Evolutionary conservation across 1,140 invertebrate species (phyloP), one percentile per base, ranked within the genome.

Genomic region (Aricia agestis): DNA sequence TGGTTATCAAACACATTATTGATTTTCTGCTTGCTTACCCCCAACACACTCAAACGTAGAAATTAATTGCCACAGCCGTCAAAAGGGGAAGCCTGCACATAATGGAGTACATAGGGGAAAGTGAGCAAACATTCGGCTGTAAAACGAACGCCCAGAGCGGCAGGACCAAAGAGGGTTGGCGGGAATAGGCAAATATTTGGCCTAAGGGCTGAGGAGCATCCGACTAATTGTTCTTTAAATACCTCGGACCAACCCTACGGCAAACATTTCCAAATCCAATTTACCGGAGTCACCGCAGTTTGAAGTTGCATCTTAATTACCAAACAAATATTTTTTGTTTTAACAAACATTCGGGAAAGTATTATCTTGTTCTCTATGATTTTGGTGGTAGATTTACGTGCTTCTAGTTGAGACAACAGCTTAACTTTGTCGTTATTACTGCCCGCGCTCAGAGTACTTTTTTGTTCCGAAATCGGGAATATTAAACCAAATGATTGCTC

Each of bases 221-320:
- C 83, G 82, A 87, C 88, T 90, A 90, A 90, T 90, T 90, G 88
- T 86, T 88, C 85, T 90, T 88, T 90, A 90, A 90, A 90, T 90
- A 90, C 83, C 82, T 78, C 78, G 74, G 74, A 76, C 84, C 79
- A 78, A 85, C 83, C 83, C 86, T 85, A 83, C 72, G 66, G 74
- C 80, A 89, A 89, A 90, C 82, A 90, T 82, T 83, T 84, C 81
- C 77, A 74, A 86, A 87, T 86, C 83, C 83, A 84, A 89, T 89
- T 88, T 88, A 85, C 82, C 79, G 78, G 78, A 78, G 78, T 78
- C 78, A 78, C 82, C 77, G 73, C 59, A 11, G 18, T 15, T 71
- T 36, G 45, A 52, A 18, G 32, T 71, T 41, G 70, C 66, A 71
- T 74, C 72, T 80, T 75, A 69, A 77, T 85, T 84, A 84, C 82